Conservation (phyloP, 2,113 vertebrate genomes). For the Bagarius yarrelli region DNA sequence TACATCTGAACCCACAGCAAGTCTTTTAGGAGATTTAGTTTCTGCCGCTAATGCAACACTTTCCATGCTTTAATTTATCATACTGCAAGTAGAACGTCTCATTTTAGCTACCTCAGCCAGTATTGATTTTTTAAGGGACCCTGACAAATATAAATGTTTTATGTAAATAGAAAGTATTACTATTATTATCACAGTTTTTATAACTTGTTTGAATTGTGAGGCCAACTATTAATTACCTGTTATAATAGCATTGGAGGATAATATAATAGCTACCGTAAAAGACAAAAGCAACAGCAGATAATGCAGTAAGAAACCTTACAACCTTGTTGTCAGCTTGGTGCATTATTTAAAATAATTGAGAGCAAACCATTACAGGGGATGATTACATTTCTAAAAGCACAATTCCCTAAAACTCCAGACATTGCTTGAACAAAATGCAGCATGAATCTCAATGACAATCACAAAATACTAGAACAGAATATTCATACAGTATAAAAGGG, state of each 20-base stretch:
- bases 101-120: slow-evolving; percentile 8
- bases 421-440: not conserved
- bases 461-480: slow-evolving; percentile 7
- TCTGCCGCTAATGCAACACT: slow-evolving; percentile 65
- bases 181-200: not conserved
- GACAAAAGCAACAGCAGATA: not conserved
- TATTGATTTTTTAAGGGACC: not conserved
- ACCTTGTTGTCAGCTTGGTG: not conserved
- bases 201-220: not conserved
- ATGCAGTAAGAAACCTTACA: not conserved
- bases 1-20: slow-evolving; percentile 32
- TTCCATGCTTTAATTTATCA: slow-evolving; percentile 70
- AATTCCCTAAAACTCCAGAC: not conserved
- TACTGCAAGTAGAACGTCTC: slow-evolving; percentile 63
- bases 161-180: not conserved
- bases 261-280: not conserved
- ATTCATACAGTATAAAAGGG: not conserved
- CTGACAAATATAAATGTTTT: not conserved
- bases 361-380: slow-evolving; percentile 8
- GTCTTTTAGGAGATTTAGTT: slow-evolving; percentile 58
- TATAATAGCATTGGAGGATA: not conserved
- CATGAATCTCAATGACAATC: slow-evolving; percentile 2
- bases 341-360: not conserved
- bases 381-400: slow-evolving; percentile 18
- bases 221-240: slow-evolving; percentile 10